phyloP scores from a whole-genome alignment of 2,797 vertebrate genomes.

The Hafferia zeledoni region DNA sequence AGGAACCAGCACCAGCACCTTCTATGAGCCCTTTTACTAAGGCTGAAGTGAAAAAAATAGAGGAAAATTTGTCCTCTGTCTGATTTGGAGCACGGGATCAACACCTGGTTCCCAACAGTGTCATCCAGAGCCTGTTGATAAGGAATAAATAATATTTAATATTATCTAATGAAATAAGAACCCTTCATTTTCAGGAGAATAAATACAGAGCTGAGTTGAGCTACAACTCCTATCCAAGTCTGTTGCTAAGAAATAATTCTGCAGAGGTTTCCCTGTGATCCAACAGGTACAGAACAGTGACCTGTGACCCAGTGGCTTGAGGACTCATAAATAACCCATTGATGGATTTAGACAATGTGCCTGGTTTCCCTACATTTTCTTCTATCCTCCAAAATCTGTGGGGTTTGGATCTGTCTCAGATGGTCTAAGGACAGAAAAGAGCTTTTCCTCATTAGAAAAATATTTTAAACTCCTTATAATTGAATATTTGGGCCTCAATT shows the following conservation, averaged over 20 bases:
- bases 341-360: background rate
- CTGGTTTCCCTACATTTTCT: background rate
- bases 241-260: background rate
- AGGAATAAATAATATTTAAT: background rate
- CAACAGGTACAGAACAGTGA: background rate
- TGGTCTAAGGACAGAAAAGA: background rate
- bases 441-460: background rate
- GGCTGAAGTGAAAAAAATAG: background rate
- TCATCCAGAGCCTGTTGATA: background rate
- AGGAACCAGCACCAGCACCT: background rate
- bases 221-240: background rate
- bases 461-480: background rate
- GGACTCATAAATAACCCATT: background rate
- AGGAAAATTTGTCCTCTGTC: background rate
- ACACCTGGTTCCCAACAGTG: background rate
- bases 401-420: background rate
- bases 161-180: background rate
- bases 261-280: background rate
- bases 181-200: background rate
- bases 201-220: background rate
- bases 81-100: background rate
- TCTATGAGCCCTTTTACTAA: background rate
- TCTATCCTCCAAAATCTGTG: accelerated
- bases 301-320: background rate
- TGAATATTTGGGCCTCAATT: background rate